Evolutionary conservation across 2,797 vertebrate genomes (phyloP), one percentile per base, ranked within the genome.

Genomic region (Australoheros facetus): DNA sequence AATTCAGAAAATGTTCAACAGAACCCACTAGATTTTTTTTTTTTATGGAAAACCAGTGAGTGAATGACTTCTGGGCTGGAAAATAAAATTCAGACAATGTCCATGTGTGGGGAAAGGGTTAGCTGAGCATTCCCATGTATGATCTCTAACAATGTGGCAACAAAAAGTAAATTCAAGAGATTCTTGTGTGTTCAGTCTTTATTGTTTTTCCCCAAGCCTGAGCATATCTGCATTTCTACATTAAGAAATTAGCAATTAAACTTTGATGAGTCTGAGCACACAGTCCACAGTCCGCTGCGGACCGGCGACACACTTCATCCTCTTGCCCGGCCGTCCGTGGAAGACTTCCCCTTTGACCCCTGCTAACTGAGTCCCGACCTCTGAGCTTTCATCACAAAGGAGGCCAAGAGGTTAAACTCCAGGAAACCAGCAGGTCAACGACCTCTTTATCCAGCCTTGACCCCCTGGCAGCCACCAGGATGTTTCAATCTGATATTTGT

Each of bases 391-490:
- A 85, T 92, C 87, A 91, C 83, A 85, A 66, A 80, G 56, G 77
- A 87, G 91, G 91, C 77, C 85, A 85, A 89, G 71, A 92, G 91
- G 91, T 93, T 93, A 93, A 94, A 93, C 86, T 87, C 45, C 83
- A 51, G 80, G 76, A 77, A 86, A 86, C 77, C 88, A 87, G 85
- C 69, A 91, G 91, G 92, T 95, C 93, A 93, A 91, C 75, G 78
- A 84, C 77, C 82, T 87, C 87, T 92, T 94, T 89, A 88, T 88
- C 75, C 58, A 37, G 39, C 75, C 30, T 34, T 85, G 87, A 88
- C 85, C 87, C 48, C 73, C 56, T 85, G 87, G 87, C 85, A 85
- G 55, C 58, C 58, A 19, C 28, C 39, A 77, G 59, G 30, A 7
- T 16, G 5, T 45, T 75, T 39, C 56, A 80, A 28, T 76, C 78